Base-by-base conservation (phyloP, 2,888 invertebrate genomes). In the Seira musarum region DNA sequence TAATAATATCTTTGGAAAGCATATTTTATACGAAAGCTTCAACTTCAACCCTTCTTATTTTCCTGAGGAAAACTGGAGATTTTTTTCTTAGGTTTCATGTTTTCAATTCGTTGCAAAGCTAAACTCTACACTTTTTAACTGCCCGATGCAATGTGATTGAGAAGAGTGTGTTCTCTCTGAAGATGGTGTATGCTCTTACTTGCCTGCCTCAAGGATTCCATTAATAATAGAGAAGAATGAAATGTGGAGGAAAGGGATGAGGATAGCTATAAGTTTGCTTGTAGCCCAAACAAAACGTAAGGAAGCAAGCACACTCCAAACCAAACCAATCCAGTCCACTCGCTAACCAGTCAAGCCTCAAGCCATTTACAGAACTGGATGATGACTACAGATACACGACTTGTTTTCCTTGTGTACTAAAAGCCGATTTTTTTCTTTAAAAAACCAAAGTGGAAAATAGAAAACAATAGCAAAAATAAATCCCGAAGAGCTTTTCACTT, bases 401-500 rank as follows among this genome's bases (percentile, higher is more conserved):
- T 49, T 68, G 67, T 68, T 68, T 53, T 69, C 21, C 30, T 24
- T 60, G 10, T 13, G 40, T 19, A 35, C 24, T 35, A 61, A 61
- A 71, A 60, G 61, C 60, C 63, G 63, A 71, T 64, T 72, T 72
- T 40, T 66, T 40, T 22, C 21, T 35, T 21, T 8, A 66, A 64
- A 46, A 46, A 66, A 65, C 53, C 21, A 25, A 35, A 30, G 65
- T 35, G 19, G 49, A 46, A 46, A 46, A 66, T 68, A 53, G 68
- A 25, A 66, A 73, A 66, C 49, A 72, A 73, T 49, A 72, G 64
- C 46, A 64, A 64, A 72, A 74, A 74, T 74, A 74, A 74, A 74
- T 74, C 74, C 74, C 66, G 49, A 49, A 25, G 65, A 74, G 74
- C 74, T 74, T 74, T 74, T 74, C 74, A 74, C 74, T 74, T 67